These are phyloP conservation scores for Puntigrus tetrazona DNA, from an alignment of 2,113 vertebrate species.

Conservation along the genomic window DNA sequence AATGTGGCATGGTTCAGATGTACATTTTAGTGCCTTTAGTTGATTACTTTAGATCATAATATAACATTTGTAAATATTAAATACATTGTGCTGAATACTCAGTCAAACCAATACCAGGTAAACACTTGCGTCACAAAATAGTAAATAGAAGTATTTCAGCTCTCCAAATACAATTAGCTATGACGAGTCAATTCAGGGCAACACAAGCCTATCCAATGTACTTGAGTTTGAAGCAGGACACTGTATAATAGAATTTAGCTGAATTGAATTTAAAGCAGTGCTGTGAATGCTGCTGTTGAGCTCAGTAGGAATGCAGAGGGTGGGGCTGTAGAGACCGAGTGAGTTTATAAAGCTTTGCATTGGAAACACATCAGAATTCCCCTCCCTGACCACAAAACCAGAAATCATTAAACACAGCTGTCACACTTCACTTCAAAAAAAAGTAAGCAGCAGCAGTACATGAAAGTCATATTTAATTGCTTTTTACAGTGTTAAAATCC, in stretches of 20 bases:
- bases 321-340: background rate
- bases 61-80: background rate
- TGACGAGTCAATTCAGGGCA: background rate
- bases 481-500: background rate
- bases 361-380: conserved; percentile 5
- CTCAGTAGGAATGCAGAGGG: conserved; percentile 37
- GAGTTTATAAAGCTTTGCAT: conserved; percentile 14
- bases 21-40: background rate
- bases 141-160: conserved; percentile 28
- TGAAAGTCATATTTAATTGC: background rate
- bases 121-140: background rate
- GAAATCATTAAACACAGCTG: background rate
- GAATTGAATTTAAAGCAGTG: conserved; percentile 54
- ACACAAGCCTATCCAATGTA: background rate
- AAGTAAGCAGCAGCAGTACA: background rate
- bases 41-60: background rate
- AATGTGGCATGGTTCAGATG: background rate
- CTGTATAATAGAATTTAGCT: conserved; percentile 50
- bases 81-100: background rate
- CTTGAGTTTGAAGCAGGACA: background rate
- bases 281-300: conserved; percentile 41
- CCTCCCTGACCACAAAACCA: conserved; percentile 5
- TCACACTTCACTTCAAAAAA: background rate
- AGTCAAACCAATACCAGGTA: background rate
- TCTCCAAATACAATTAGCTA: conserved; percentile 24